Base-by-base conservation (phyloP, 2,888 invertebrate genomes). In the Ormyrus labotus region DNA sequence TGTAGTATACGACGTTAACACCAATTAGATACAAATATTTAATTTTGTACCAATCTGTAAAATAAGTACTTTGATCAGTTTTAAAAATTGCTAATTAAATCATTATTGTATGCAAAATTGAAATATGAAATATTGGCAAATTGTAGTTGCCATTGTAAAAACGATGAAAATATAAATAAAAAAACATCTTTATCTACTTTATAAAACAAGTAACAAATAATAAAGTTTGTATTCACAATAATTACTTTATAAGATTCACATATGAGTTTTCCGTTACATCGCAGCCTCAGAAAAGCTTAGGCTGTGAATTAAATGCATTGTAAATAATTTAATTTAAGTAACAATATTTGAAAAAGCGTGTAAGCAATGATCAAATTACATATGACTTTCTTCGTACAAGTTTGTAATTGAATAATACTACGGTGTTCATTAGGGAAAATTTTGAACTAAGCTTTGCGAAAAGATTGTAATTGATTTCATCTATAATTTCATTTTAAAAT, bases 321-420 rank as follows among this genome's bases (percentile, higher is more conserved):
- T 80, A 80, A 80, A 75, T 79, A 73, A 63, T 34, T 34, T 78
- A 70, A 68, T 73, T 74, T 74, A 64, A 58, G 64, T 63, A 68
- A 64, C 13, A 50, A 74, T 11, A 34, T 79, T 51, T 61, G n/a
- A 71, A 71, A 6, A 50, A 75, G 51, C 60, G 75, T 47, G 6
- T 64, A 64, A 57, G 51, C 65, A 65, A 34, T 60, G 64, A 64
- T 73, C 11, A 48, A 61, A 58, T 55, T 57, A 57, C 13, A 47
- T 51, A 64, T 51, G 45, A 58, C 48, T 73, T 60, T 70, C 51
- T 65, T 4, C 51, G 51, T 13, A 57, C 9, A 5, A 63, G 51
- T 74, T 80, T 55, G n/a, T 69, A 65, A 75, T 9, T 34, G 34
- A 67, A 71, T 65, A 73, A 71, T 72, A 50, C 19, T 67, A 64